phyloP scores from a whole-genome alignment of 2,113 vertebrate genomes.

The Lepidothrix coronata region DNA sequence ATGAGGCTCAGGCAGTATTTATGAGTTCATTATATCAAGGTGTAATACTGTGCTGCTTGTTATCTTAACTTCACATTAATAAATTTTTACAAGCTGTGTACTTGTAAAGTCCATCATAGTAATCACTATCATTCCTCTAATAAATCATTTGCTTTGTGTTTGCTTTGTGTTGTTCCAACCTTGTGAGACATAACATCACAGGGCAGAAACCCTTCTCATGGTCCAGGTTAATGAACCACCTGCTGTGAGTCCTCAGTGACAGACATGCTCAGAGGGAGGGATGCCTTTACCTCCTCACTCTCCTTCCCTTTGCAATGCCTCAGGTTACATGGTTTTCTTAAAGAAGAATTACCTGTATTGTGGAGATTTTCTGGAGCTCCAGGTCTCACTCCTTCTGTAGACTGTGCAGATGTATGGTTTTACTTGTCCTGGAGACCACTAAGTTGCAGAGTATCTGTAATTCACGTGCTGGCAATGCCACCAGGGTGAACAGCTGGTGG shows the following conservation, averaged over 20 bases:
- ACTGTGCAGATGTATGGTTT: neutral
- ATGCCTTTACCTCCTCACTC: neutral
- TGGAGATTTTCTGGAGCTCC: neutral
- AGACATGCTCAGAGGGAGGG: neutral
- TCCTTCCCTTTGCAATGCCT: neutral
- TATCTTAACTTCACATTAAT: conserved; percentile 8
- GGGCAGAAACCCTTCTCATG: neutral
- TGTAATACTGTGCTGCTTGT: neutral
- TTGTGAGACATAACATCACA: neutral
- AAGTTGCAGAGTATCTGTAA: neutral
- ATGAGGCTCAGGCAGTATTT: neutral
- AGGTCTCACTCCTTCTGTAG: neutral
- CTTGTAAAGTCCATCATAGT: neutral
- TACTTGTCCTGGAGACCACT: neutral
- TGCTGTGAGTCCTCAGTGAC: neutral
- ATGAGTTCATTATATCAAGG: neutral
- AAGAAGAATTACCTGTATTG: neutral
- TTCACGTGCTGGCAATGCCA: neutral
- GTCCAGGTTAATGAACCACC: neutral
- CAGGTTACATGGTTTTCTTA: neutral
- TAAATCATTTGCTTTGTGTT: neutral
- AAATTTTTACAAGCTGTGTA: neutral
- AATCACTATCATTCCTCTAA: neutral
- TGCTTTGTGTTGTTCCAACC: neutral
- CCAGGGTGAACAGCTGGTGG: fast-evolving